phyloP scores from a whole-genome alignment of 2,113 vertebrate genomes.

The Psilopogon haemacephalus region DNA sequence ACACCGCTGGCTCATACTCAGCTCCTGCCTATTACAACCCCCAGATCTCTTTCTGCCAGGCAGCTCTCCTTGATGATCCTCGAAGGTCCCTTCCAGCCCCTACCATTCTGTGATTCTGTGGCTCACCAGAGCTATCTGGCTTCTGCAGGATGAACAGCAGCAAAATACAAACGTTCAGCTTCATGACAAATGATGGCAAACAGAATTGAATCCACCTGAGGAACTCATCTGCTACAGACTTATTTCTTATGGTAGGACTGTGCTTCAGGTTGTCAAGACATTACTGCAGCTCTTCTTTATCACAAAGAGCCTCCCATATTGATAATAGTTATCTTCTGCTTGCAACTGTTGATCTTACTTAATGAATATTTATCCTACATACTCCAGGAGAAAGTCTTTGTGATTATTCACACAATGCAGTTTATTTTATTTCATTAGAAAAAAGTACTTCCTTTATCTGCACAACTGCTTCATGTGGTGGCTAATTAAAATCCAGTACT shows the following conservation, averaged over 20 bases:
- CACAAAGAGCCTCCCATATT: background rate
- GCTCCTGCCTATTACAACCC: no score
- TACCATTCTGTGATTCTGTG: no score
- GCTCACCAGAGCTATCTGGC: background rate
- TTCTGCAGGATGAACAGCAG: background rate
- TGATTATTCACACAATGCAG: background rate
- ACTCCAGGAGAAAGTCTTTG: background rate
- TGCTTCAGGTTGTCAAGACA: background rate
- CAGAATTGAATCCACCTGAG: background rate
- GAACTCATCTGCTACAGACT: background rate
- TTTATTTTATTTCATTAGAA: background rate
- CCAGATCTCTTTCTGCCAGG: no score
- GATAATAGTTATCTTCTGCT: background rate
- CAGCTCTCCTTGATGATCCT: no score
- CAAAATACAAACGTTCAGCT: background rate
- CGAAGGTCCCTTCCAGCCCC: no score
- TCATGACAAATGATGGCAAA: background rate
- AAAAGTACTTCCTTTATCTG: background rate
- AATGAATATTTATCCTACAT: slow-evolving; percentile 16
- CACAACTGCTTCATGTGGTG: slow-evolving; percentile 19
- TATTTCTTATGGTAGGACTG: background rate
- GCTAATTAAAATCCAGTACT: slow-evolving; percentile 65
- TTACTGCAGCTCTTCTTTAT: background rate
- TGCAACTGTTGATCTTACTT: slow-evolving; percentile 27
- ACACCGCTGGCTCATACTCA: no score